These are phyloP conservation scores for Sesamia nonagrioides DNA, from an alignment of 1,140 invertebrate genomes.

Conservation along the genomic window DNA sequence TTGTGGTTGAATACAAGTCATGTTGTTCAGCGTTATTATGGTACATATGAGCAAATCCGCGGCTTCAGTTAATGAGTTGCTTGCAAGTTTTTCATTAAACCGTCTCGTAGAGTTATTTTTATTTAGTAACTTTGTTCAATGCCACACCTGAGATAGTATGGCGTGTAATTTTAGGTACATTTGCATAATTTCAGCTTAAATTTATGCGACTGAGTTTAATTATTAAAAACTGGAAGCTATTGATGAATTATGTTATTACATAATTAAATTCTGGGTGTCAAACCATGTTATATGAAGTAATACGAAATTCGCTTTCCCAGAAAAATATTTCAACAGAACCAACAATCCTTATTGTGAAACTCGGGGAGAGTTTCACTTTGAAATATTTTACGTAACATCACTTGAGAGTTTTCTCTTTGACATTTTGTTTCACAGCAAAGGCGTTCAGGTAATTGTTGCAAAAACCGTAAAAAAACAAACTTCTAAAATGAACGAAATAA, in stretches of 20 bases:
- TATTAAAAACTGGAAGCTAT: background rate
- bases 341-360: constrained; percentile 33
- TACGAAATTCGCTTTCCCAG: constrained; percentile 12
- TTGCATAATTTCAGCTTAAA: background rate
- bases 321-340: constrained; percentile 33
- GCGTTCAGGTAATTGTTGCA: constrained; percentile 13
- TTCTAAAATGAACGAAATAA: background rate
- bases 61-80: constrained; percentile 3
- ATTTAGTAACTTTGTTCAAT: background rate
- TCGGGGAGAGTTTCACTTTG: constrained; percentile 15
- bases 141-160: no score
- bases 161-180: background rate
- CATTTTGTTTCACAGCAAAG: constrained; percentile 30
- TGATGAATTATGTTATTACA: background rate
- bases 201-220: no score
- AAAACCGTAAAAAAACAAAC: background rate
- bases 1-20: constrained; percentile 32
- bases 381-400: constrained; percentile 24
- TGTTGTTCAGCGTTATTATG: constrained; percentile 14
- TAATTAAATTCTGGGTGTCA: background rate
- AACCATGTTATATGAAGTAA: background rate
- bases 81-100: background rate
- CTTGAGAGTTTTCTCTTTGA: constrained; percentile 15
- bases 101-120: background rate
- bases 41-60: background rate